Base-by-base conservation (phyloP, 1,140 invertebrate genomes). In the Drosophila oshimai region DNA sequence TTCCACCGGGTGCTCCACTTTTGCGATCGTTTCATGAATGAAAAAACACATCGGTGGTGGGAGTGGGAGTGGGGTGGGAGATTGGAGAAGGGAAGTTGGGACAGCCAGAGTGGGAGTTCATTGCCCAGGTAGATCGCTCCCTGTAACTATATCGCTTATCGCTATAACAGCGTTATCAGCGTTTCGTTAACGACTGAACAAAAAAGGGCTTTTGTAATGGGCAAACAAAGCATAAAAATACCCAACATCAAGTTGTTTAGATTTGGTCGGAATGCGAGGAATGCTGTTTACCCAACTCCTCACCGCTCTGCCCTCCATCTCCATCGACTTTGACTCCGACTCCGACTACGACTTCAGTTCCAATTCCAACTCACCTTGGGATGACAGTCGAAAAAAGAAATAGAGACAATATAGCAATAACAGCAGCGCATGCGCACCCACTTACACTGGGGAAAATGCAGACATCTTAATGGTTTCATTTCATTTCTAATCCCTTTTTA, bases 201-300 rank as follows among this genome's bases (percentile, higher is more conserved):
- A 34, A 49, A 47, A 69, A 68, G 42, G 72, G 72, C 72, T 81
- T 81, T 83, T 81, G 79, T 81, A 84, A 81, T 81, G 57, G 41
- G 51, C 78, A 81, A 81, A 81, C 78, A 81, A 77, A 74, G 69
- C 78, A 77, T 77, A 83, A 77, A 51, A 65, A 81, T 81, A 49
- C 72, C 72, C 77, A 77, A 62, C 67, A 83, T 76, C 65, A 80
- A 73, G 72, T 77, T 73, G 77, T 77, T 83, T 72, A 74, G 65
- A 81, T 72, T 81, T 29, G 74, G 26, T 55, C 31, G 79, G 79
- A 34, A 84, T 84, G 80, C 70, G 50, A 39, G 79, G 79, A 84
- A 84, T 84, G 79, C 57, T 55, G 79, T 74, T 64, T 71, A 41
- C 44, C 54, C 36, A 47, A 39, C 34, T 41, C 55, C 42, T 15